Conservation (phyloP, 2,888 invertebrate species). For the Fragum fragum region DNA sequence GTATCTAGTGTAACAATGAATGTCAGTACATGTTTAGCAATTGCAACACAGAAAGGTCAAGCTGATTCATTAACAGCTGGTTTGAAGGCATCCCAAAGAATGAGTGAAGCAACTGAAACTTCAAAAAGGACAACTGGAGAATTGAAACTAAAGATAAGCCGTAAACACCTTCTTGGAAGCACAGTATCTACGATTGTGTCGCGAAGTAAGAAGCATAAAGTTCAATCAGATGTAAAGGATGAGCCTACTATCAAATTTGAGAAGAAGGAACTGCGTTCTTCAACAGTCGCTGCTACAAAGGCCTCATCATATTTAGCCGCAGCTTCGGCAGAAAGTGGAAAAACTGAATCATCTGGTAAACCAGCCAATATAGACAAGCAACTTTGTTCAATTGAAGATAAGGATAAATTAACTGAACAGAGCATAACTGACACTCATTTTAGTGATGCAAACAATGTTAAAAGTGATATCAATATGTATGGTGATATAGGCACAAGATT, state of each 20-base stretch:
- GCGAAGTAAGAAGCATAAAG: slow-evolving; percentile 35
- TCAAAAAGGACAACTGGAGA: slow-evolving; percentile 34
- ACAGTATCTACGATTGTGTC: slow-evolving; percentile 36
- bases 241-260: slow-evolving; percentile 45
- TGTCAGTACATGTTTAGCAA: slow-evolving; percentile 57
- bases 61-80: slow-evolving; percentile 31
- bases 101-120: slow-evolving; percentile 11
- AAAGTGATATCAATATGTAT: slow-evolving; percentile 6
- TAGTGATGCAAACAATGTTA: background rate
- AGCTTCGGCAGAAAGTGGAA: slow-evolving; percentile 19
- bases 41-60: slow-evolving; percentile 60
- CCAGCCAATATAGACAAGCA: slow-evolving; percentile 7
- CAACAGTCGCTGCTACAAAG: slow-evolving; percentile 61
- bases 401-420: background rate
- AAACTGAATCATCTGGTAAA: slow-evolving; percentile 18
- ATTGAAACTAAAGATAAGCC: slow-evolving; percentile 55
- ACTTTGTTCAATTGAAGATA: background rate
- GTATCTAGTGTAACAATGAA: slow-evolving; percentile 1
- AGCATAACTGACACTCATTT: background rate
- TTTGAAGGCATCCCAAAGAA: slow-evolving; percentile 23
- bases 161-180: slow-evolving; percentile 47
- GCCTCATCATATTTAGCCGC: slow-evolving; percentile 55
- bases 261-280: slow-evolving; percentile 58
- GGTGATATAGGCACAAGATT: background rate
- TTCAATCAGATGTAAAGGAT: background rate